Conservation (phyloP, 1,140 invertebrate genomes). For the Thalassaphorura encarpata region DNA sequence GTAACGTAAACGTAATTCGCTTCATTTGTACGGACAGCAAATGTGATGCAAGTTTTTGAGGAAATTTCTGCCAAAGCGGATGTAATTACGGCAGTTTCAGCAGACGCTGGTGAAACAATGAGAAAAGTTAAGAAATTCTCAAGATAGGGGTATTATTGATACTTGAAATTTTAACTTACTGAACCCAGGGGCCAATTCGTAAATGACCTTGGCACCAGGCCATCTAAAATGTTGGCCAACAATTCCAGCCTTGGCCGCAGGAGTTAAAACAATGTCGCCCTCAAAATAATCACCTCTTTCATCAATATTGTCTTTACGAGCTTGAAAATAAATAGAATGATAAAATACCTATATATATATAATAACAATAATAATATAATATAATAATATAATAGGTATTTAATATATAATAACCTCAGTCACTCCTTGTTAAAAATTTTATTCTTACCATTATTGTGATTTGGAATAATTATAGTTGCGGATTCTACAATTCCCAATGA, state of each 20-base stretch:
- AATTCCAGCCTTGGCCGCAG: not conserved
- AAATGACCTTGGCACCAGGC: not conserved
- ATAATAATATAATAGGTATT: not conserved
- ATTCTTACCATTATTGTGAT: not conserved
- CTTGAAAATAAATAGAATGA: not conserved
- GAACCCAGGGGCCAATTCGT: not conserved
- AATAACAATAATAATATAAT: not conserved
- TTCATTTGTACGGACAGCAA: conserved; percentile 31
- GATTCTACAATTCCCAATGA: too few relatives aligned
- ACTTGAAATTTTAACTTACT: not conserved
- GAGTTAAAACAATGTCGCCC: not conserved
- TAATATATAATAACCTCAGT: not conserved
- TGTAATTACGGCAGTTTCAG: conserved; percentile 1
- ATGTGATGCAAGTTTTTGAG: conserved; percentile 48
- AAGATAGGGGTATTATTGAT: not conserved
- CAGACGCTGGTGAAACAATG: conserved; percentile 13
- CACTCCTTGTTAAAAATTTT: not conserved
- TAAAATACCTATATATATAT: not conserved
- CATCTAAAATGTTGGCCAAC: not conserved
- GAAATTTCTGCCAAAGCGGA: conserved; percentile 41
- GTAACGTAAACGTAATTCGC: conserved; percentile 2
- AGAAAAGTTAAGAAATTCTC: not conserved
- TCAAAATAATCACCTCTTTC: not conserved
- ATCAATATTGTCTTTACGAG: not conserved
- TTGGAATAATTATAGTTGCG: too few relatives aligned